Conservation (phyloP, 2,797 vertebrate species). For the Apogon talboti region DNA sequence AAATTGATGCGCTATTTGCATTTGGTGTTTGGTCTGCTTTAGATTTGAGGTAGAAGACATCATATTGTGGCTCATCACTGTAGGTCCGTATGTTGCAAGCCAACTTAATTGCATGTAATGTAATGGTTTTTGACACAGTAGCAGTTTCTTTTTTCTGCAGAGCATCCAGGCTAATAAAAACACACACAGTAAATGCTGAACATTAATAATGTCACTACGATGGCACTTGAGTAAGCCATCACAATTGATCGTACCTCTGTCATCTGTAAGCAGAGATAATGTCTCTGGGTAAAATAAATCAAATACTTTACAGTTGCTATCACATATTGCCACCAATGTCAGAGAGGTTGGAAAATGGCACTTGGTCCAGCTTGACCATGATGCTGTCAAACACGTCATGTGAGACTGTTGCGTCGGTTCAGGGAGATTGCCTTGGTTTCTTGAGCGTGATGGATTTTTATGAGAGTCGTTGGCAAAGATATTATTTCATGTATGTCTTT, state of each 20-base stretch:
- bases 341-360: conserved; percentile 18
- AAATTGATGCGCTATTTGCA: background rate
- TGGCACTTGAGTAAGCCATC: conserved; percentile 20
- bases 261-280: conserved; percentile 32
- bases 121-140: no score
- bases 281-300: conserved; percentile 35
- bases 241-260: conserved; percentile 28
- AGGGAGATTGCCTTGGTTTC: conserved; percentile 26
- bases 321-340: conserved; percentile 34
- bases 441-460: conserved; percentile 44
- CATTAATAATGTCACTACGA: background rate
- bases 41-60: background rate
- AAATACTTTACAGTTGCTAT: conserved; percentile 12
- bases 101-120: no score
- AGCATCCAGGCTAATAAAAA: no score
- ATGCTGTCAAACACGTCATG: conserved; percentile 27
- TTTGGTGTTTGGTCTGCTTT: background rate
- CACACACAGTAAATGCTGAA: no score
- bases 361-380: conserved; percentile 1
- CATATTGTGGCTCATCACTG: background rate
- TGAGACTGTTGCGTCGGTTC: conserved; percentile 23
- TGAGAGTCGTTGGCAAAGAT: conserved; percentile 26
- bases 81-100: background rate
- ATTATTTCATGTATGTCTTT: conserved; percentile 51
- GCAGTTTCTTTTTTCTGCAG: no score